Conservation (phyloP, 2,888 invertebrate genomes). For the Lasioglossum leucozonium region DNA sequence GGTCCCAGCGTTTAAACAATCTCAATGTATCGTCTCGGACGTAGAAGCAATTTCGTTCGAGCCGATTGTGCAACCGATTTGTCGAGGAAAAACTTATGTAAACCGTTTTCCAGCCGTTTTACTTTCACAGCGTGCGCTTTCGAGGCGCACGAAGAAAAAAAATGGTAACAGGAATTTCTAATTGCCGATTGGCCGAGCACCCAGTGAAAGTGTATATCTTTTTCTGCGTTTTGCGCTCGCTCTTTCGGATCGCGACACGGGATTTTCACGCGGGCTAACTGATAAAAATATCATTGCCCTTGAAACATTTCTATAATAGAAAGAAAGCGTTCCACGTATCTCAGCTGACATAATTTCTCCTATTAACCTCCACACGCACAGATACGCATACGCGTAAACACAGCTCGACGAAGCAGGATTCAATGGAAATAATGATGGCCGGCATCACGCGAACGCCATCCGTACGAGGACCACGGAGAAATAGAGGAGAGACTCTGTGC, state of each 20-base stretch:
- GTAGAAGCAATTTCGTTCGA: neutral
- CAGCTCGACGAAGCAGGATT: neutral
- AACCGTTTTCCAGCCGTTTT: constrained; percentile 21
- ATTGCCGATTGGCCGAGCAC: constrained; percentile 31
- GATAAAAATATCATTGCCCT: neutral
- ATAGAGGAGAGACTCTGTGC: neutral
- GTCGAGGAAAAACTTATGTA: neutral
- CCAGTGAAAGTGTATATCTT: constrained; percentile 32
- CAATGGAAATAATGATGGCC: constrained; percentile 17
- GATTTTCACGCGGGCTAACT: neutral
- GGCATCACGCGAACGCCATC: neutral
- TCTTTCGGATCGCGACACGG: neutral
- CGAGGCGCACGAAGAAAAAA: constrained; percentile 40
- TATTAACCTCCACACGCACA: neutral
- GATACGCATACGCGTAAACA: neutral
- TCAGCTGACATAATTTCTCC: neutral
- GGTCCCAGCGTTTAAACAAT: no score
- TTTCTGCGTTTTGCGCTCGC: neutral
- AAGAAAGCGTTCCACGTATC: constrained; percentile 16
- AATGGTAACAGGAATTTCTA: constrained; percentile 51
- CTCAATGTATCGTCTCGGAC: no score
- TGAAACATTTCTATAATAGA: neutral
- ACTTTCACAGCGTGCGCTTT: constrained; percentile 31
- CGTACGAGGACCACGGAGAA: neutral
- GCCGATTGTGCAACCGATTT: neutral